phyloP scores from a whole-genome alignment of 2,888 invertebrate species.

The Nemoura dubitans region DNA sequence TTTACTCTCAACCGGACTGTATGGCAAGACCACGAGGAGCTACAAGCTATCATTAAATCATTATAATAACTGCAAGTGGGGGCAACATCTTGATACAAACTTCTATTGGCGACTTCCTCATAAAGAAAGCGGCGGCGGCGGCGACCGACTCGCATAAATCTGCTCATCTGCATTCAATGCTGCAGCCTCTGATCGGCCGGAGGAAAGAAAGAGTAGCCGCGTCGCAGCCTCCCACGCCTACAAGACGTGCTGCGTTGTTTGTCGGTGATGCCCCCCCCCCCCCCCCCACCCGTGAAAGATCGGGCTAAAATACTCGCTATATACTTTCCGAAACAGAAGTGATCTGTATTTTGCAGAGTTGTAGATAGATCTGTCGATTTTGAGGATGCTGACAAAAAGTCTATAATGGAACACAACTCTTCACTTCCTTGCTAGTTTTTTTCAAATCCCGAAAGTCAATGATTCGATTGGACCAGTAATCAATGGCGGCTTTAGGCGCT shows the following conservation, averaged over 20 bases:
- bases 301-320: not conserved
- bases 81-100: conserved; percentile 27
- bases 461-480: not conserved
- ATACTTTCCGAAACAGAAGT: not conserved
- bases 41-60: not conserved
- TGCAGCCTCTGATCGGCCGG: not conserved
- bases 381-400: not conserved
- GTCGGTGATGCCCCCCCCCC: not conserved
- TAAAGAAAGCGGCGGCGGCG: not conserved
- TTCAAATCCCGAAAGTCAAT: not conserved
- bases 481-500: not conserved
- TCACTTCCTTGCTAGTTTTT: not conserved
- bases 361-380: not conserved
- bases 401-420: not conserved
- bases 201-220: not conserved
- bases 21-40: not conserved
- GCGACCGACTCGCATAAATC: not conserved
- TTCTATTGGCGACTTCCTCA: conserved; percentile 39
- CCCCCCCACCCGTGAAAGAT: not conserved
- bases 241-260: not conserved
- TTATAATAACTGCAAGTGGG: conserved; percentile 18
- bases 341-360: not conserved
- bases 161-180: conserved; percentile 16
- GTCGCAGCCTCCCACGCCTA: not conserved
- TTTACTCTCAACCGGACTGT: not conserved